Evolutionary conservation across 2,888 invertebrate species (phyloP).

Genomic region (Serrognathus titanus): DNA sequence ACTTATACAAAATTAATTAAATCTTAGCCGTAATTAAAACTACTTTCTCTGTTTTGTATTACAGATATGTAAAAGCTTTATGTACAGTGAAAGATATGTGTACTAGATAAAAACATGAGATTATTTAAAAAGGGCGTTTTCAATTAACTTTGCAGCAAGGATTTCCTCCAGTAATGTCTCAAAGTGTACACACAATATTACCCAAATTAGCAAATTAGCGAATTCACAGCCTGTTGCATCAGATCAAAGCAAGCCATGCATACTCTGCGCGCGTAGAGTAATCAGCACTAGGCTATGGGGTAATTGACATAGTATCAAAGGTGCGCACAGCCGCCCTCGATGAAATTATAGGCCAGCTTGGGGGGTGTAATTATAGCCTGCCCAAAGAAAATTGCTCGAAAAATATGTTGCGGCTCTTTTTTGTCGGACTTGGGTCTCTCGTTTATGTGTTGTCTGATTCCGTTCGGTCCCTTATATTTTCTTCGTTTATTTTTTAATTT

Average conservation of each 20-base stretch:
- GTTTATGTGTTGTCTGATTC: slow-evolving; percentile 13
- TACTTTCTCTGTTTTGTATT: too few species aligned
- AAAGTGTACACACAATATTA: slow-evolving; percentile 19
- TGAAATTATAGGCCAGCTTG: slow-evolving; percentile 44
- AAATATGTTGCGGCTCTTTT: slow-evolving; percentile 39
- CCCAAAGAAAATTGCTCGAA: slow-evolving; percentile 46
- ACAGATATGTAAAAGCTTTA: too few species aligned
- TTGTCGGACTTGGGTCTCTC: slow-evolving; percentile 16
- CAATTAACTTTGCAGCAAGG: not conserved
- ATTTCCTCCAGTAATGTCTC: slow-evolving; percentile 7
- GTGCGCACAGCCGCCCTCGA: slow-evolving; percentile 45
- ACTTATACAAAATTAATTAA: too few species aligned
- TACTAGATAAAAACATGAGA: too few species aligned
- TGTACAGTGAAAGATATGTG: too few species aligned
- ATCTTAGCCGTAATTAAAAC: too few species aligned
- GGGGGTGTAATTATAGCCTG: slow-evolving; percentile 49
- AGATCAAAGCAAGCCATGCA: slow-evolving; percentile 9
- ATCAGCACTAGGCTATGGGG: slow-evolving; percentile 10
- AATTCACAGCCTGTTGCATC: slow-evolving; percentile 8
- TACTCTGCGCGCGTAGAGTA: not conserved
- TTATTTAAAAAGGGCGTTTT: too few species aligned
- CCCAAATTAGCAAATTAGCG: slow-evolving; percentile 26
- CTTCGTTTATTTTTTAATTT: slow-evolving; percentile 10
- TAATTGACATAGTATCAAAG: slow-evolving; percentile 48
- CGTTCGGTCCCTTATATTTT: slow-evolving; percentile 13